Evolutionary conservation across 2,797 vertebrate genomes (phyloP).

Genomic region (Petrocephalus sullivani): DNA sequence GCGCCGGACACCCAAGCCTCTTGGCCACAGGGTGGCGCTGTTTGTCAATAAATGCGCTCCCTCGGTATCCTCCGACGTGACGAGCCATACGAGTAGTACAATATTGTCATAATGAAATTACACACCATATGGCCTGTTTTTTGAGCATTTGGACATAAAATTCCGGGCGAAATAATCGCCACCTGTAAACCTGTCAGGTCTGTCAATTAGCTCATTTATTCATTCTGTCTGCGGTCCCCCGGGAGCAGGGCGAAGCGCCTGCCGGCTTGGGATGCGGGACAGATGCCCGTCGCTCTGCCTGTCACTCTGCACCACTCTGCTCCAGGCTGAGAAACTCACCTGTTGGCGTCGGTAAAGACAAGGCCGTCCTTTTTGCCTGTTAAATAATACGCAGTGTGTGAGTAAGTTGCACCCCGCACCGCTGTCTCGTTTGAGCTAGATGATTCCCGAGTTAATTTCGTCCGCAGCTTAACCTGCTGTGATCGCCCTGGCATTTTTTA

Average conservation of each 20-base stretch:
- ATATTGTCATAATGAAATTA: slow-evolving; percentile 9
- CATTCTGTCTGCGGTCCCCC: neutral
- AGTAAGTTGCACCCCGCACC: neutral
- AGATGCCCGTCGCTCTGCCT: slow-evolving; percentile 20
- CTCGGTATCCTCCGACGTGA: neutral
- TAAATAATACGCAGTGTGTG: neutral
- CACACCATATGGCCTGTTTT: slow-evolving; percentile 22
- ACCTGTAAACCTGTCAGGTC: slow-evolving; percentile 27
- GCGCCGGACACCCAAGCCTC: neutral
- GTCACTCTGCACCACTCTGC: slow-evolving; percentile 22
- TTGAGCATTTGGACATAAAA: slow-evolving; percentile 23
- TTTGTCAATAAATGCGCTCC: slow-evolving; percentile 41
- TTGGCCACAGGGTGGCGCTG: slow-evolving; percentile 55
- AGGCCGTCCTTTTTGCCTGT: neutral
- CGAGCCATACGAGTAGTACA: neutral
- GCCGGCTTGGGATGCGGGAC: slow-evolving; percentile 26
- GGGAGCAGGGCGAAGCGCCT: neutral
- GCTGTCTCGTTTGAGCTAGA: slow-evolving; percentile 3
- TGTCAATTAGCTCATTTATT: slow-evolving; percentile 26
- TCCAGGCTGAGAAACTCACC: slow-evolving; percentile 28
- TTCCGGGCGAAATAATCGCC: slow-evolving; percentile 7
- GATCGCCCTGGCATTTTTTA: slow-evolving; percentile 2
- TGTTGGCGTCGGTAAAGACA: slow-evolving; percentile 26
- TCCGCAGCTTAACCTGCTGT: slow-evolving; percentile 1
- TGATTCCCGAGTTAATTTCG: slow-evolving; percentile 7